A percentile compares a stretch with the other conserved stretches of the same genome.
phyloP scores from a whole-genome alignment of 1,140 invertebrate genomes.

The Drosophila micromelanica region DNA sequence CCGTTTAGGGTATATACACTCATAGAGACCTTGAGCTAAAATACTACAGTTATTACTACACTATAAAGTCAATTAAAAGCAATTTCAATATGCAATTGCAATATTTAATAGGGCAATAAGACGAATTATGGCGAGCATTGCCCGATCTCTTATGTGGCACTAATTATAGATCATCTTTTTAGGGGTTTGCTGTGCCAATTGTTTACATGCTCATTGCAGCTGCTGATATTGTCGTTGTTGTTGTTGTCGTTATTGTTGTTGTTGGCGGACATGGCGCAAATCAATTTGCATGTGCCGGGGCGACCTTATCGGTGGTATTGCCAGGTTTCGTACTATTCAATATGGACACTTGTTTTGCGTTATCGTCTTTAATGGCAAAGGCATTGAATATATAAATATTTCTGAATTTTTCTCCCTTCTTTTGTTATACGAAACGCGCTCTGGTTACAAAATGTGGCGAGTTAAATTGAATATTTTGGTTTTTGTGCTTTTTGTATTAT shows the following conservation, averaged over 20 bases:
- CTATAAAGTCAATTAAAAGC: constrained; percentile 31
- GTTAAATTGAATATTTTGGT: constrained; percentile 35
- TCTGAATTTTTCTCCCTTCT: constrained; percentile 21
- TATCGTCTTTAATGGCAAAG: constrained; percentile 64
- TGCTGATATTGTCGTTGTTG: neutral
- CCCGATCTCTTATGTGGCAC: constrained; percentile 16
- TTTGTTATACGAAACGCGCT: constrained; percentile 47
- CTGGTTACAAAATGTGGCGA: constrained; percentile 54
- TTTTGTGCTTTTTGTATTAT: constrained; percentile 15
- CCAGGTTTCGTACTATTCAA: constrained; percentile 27
- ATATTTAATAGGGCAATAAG: constrained; percentile 36
- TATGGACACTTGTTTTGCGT: constrained; percentile 36
- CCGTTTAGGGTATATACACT: neutral
- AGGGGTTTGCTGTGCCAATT: neutral
- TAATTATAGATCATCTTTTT: constrained; percentile 32
- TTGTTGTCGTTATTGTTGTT: neutral
- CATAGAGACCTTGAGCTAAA: constrained; percentile 5
- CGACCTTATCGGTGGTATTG: constrained; percentile 43
- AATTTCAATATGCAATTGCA: constrained; percentile 25
- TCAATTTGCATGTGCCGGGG: constrained; percentile 32
- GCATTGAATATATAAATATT: constrained; percentile 64
- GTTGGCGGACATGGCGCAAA: constrained; percentile 25
- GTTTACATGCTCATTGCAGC: constrained; percentile 18
- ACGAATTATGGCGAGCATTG: constrained; percentile 25
- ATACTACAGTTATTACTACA: constrained; percentile 6